Evolutionary conservation across 2,113 vertebrate species (phyloP).

Genomic region (Onychostoma macrolepis): DNA sequence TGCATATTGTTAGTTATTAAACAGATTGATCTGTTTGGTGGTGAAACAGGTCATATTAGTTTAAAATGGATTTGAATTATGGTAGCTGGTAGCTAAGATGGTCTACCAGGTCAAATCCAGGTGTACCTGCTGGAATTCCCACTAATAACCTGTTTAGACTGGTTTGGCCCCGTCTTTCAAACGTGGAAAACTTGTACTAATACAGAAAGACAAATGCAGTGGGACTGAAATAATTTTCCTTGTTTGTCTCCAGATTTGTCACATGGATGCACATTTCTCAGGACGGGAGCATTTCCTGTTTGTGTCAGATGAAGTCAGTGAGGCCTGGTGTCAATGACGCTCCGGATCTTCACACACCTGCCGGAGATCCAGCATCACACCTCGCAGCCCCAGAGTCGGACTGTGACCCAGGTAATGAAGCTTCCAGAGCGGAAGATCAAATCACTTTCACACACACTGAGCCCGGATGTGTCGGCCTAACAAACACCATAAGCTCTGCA

Average conservation of each 20-base stretch:
- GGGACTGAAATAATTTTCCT: background rate
- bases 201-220: background rate
- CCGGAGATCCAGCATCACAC: constrained; percentile 49
- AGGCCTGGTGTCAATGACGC: constrained; percentile 33
- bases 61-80: background rate
- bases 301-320: constrained; percentile 35
- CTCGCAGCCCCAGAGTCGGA: constrained; percentile 27
- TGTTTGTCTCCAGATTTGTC: background rate
- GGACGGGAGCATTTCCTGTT: background rate
- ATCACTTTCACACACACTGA: constrained; percentile 49
- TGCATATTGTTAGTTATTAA: background rate
- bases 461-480: constrained; percentile 50
- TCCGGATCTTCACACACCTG: constrained; percentile 47
- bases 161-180: background rate
- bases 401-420: constrained; percentile 61
- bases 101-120: background rate
- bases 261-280: background rate
- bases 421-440: constrained; percentile 57
- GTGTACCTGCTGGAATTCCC: background rate
- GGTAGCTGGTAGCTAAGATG: background rate
- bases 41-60: background rate
- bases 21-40: background rate
- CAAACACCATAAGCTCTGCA: constrained; percentile 52
- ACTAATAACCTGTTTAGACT: background rate
- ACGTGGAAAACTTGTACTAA: background rate